Percentiles rank a stretch among this genome's conserved stretches.
These are phyloP conservation scores for Eristalis pertinax DNA, from an alignment of 2,888 invertebrate species.

Conservation along the genomic window DNA sequence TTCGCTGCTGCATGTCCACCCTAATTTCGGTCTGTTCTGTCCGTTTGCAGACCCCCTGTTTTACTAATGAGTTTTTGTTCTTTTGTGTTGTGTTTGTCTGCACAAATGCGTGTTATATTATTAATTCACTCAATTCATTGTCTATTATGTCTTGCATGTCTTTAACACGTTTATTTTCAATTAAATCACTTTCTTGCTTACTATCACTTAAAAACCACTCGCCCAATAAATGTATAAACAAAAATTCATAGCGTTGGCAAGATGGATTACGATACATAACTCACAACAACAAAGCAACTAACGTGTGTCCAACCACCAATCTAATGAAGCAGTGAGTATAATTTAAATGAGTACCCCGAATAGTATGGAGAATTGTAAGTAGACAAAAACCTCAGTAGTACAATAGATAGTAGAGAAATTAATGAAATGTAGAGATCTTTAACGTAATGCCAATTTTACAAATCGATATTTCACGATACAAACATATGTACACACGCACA, in stretches of 20 bases:
- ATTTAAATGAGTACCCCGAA: not conserved
- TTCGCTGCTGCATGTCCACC: slow-evolving; percentile 54
- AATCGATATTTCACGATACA: not conserved
- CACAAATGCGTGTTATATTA: not conserved
- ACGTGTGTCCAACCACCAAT: slow-evolving; percentile 96
- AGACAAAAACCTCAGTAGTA: not conserved
- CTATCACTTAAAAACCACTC: not conserved
- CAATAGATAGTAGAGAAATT: not conserved
- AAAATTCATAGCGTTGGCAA: slow-evolving; percentile 91
- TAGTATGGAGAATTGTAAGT: not conserved
- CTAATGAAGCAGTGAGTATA: slow-evolving; percentile 99
- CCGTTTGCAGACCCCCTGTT: not conserved
- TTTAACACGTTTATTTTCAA: slow-evolving; percentile 39
- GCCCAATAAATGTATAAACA: slow-evolving; percentile 38
- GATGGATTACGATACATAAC: slow-evolving; percentile 93
- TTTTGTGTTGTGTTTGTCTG: slow-evolving; percentile 13
- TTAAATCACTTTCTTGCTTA: slow-evolving; percentile 32
- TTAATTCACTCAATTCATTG: slow-evolving; percentile 9
- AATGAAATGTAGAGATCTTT: not conserved
- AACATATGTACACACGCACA: no score
- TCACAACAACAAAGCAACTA: slow-evolving; percentile 97
- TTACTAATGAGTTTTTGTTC: not conserved
- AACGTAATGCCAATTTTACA: not conserved
- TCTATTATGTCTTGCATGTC: slow-evolving; percentile 55
- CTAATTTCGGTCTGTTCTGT: slow-evolving; percentile 22